phyloP scores from a whole-genome alignment of 2,888 invertebrate species.

The Eurytoma californica region DNA sequence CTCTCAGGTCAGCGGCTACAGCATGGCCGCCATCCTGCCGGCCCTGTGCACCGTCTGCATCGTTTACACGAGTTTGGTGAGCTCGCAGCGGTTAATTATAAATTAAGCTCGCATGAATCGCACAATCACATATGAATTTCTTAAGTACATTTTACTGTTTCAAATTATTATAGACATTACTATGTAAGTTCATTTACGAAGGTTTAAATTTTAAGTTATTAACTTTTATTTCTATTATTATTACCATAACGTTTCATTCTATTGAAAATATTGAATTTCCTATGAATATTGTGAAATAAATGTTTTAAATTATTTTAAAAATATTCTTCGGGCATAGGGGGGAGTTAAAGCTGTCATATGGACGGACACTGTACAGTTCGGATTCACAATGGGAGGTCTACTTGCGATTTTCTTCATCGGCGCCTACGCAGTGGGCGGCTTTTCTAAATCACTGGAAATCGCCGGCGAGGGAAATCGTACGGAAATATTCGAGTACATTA shows the following conservation, averaged over 20 bases:
- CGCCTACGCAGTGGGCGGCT: slow-evolving; percentile 76
- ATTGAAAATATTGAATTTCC: too few relatives aligned
- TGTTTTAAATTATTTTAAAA: background rate
- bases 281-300: too few relatives aligned
- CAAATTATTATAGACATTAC: too few relatives aligned
- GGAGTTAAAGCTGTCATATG: slow-evolving; percentile 83
- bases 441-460: slow-evolving; percentile 78
- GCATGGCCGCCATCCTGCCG: slow-evolving; percentile 81
- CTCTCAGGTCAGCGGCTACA: slow-evolving; percentile 82
- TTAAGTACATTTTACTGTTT: too few relatives aligned
- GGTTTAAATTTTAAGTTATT: too few relatives aligned
- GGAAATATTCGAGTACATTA: slow-evolving; percentile 78
- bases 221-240: too few relatives aligned
- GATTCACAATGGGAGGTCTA: slow-evolving; percentile 78
- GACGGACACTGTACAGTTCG: slow-evolving; percentile 79
- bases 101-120: too few relatives aligned
- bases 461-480: slow-evolving; percentile 78
- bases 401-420: slow-evolving; percentile 79
- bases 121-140: too few relatives aligned
- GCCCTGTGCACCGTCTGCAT: slow-evolving; percentile 84
- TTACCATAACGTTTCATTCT: too few relatives aligned
- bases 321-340: slow-evolving; percentile 64
- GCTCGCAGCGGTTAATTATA: background rate
- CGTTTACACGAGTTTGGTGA: slow-evolving; percentile 84
- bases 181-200: too few relatives aligned